Base-by-base conservation (phyloP, 2,888 invertebrate species). In the Malthinus flaveolus region DNA sequence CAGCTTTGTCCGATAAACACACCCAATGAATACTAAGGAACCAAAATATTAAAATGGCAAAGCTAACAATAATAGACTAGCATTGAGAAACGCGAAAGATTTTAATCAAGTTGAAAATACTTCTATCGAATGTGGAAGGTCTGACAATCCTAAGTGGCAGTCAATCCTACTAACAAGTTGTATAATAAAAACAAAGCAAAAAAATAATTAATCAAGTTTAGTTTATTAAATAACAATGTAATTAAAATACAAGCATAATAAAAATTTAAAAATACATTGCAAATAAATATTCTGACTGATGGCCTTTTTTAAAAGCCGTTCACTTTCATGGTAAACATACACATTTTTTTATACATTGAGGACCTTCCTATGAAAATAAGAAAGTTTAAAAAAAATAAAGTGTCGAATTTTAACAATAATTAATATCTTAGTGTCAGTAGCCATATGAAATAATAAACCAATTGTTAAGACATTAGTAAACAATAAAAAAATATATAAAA, bases 191-290 rank as follows among this genome's bases (percentile, higher is more conserved):
- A 11, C 7, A 42, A 42, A 15, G 1, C 13, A 5, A 2, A 13
- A 2, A 13, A 10, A n/a, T 11, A 47, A 67, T 73, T 76, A 77
- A 77, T 77, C 76, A 78, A 78, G 77, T 78, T 78, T 77, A 78
- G 76, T 78, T 78, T 76, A 77, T 77, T 79, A 75, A 76, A 75
- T 74, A 76, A 76, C 75, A 78, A 77, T 70, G 75, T 76, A 74
- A 75, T 75, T 77, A 75, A 59, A 45, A 77, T 78, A 77, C 74
- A 77, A 74, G 75, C 73, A 71, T 74, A 74, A 70, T 65, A 66
- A 72, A 62, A 59, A 67, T 62, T 67, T 66, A 60, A 67, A 67
- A 69, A 70, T 70, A 70, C 66, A 64, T 67, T 67, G 68, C 66
- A 70, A 68, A 71, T 70, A 70, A 67, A 69, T 69, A 67, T 67